Conservation (phyloP, 2,888 invertebrate genomes). For the Ethmia dodecea region DNA sequence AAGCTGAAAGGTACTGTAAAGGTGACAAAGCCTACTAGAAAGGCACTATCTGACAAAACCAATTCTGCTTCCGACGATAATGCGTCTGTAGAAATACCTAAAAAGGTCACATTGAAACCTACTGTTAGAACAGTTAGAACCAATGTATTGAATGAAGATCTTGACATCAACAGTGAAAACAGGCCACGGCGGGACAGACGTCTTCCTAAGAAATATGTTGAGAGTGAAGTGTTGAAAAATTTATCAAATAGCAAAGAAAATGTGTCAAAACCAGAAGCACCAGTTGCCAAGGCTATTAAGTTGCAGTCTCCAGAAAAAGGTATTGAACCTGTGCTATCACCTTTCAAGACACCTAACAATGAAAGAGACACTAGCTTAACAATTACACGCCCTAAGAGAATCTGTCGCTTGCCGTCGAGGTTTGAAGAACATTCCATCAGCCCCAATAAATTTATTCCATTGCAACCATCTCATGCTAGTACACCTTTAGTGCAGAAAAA, state of each 20-base stretch:
- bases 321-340: conserved; percentile 12
- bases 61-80: conserved; percentile 64
- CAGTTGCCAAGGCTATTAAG: conserved; percentile 4
- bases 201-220: conserved; percentile 42
- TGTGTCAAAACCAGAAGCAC: conserved; percentile 1
- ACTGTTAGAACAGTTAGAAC: conserved; percentile 7
- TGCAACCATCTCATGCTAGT: conserved; percentile 53
- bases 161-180: conserved; percentile 14
- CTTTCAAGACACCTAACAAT: conserved; percentile 38
- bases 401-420: conserved; percentile 50
- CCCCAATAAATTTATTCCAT: conserved; percentile 46
- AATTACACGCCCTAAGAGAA: conserved; percentile 45
- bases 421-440: conserved; percentile 57
- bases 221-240: conserved; percentile 33
- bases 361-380: conserved; percentile 34
- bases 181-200: conserved; percentile 45
- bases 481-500: conserved; percentile 43
- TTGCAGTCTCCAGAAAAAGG: not conserved
- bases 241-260: conserved; percentile 30
- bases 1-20: conserved; percentile 29
- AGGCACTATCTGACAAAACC: conserved; percentile 58
- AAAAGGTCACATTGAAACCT: conserved; percentile 21
- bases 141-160: conserved; percentile 9
- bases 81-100: conserved; percentile 28
- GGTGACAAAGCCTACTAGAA: conserved; percentile 33